Evolutionary conservation across 1,140 invertebrate genomes (phyloP).

Genomic region (Condylostylus longicornis): DNA sequence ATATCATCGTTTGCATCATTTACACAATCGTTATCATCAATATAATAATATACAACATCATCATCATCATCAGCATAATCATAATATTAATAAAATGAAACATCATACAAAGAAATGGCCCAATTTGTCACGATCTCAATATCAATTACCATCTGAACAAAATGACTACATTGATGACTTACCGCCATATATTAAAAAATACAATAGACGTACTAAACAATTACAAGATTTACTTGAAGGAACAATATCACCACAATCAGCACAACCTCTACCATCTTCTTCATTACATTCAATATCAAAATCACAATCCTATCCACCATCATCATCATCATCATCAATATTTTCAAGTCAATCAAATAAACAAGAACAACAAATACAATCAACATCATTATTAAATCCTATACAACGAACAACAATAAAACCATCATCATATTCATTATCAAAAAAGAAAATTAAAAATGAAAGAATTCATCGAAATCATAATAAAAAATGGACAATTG

Average conservation of each 20-base stretch:
- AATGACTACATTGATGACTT: constrained; percentile 19
- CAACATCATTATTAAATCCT: constrained; percentile 1
- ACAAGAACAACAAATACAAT: constrained; percentile 16
- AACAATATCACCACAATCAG: constrained; percentile 15
- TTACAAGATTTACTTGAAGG: constrained; percentile 25
- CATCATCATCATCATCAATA: too few relatives aligned
- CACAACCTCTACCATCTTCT: neutral
- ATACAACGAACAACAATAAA: neutral
- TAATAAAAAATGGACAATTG: constrained; percentile 5
- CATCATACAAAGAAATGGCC: constrained; percentile 29
- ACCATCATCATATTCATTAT: neutral
- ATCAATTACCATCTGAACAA: constrained; percentile 22
- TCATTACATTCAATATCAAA: neutral
- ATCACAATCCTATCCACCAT: too few relatives aligned
- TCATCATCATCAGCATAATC: constrained; percentile 15
- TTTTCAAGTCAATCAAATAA: constrained; percentile 21
- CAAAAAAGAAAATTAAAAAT: constrained; percentile 5
- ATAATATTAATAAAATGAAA: constrained; percentile 17
- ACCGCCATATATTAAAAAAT: constrained; percentile 28
- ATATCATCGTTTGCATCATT: neutral
- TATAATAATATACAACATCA: constrained; percentile 6
- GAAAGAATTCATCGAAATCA: constrained; percentile 3
- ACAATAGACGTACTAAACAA: constrained; percentile 26
- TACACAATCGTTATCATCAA: neutral
- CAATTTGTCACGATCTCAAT: constrained; percentile 23